phyloP scores from a whole-genome alignment of 2,113 vertebrate species.

The Periophthalmodon schlosseri region DNA sequence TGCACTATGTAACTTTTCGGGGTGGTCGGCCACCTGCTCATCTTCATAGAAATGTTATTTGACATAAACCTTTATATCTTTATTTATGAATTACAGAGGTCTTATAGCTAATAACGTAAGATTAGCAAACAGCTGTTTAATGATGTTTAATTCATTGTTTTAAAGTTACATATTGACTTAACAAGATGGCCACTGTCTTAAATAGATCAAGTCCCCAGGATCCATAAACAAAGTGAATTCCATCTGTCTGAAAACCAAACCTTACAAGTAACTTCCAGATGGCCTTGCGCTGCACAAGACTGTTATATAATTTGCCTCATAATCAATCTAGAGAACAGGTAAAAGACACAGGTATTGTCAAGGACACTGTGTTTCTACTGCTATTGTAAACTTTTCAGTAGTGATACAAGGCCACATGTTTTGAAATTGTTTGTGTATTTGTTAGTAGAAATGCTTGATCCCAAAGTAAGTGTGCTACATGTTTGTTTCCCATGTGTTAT shows the following conservation, averaged over 20 bases:
- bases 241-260: constrained; percentile 16
- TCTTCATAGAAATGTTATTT: no score
- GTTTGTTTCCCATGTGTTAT: no score
- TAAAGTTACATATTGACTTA: background rate
- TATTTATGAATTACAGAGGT: background rate
- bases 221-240: constrained; percentile 23
- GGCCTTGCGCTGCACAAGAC: constrained; percentile 17
- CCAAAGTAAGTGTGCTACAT: background rate
- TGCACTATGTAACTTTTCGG: no score
- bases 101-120: no score
- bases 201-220: constrained; percentile 15
- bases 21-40: no score
- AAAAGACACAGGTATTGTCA: constrained; percentile 10
- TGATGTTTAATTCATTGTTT: background rate
- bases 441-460: background rate
- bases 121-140: background rate
- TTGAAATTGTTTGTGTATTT: background rate
- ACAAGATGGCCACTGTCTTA: constrained; percentile 1
- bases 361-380: constrained; percentile 25
- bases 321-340: constrained; percentile 35
- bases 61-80: no score
- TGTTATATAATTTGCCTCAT: constrained; percentile 34
- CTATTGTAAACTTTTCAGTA: constrained; percentile 14
- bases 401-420: constrained; percentile 3
- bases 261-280: constrained; percentile 30